Conservation (phyloP, 1,140 invertebrate species). For the Hylaeus volcanicus region DNA sequence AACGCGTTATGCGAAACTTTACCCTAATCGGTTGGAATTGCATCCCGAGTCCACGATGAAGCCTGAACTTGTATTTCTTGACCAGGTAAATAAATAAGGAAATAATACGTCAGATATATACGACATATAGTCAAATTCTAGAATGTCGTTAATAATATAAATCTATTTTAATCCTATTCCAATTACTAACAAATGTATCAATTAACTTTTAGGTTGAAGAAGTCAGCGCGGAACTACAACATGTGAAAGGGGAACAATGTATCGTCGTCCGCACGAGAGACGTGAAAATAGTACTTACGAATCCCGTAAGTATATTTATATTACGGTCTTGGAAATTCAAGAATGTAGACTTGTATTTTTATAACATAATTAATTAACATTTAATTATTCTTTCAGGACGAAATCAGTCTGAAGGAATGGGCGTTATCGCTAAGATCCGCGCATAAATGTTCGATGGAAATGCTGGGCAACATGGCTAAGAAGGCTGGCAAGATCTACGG, state of each 20-base stretch:
- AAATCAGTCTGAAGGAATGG: conserved; percentile 98
- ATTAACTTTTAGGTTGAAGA: conserved; percentile 85
- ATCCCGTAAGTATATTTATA: conserved; percentile 87
- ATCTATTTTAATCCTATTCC: no score
- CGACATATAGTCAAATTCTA: no score
- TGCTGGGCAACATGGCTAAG: conserved; percentile 95
- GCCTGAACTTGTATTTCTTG: conserved; percentile 97
- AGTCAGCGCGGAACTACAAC: conserved; percentile 91
- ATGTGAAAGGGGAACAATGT: conserved; percentile 95
- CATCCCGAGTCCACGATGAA: conserved; percentile 95
- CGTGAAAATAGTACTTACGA: conserved; percentile 95
- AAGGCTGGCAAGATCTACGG: conserved; percentile 98
- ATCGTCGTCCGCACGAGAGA: conserved; percentile 94
- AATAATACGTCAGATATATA: no score
- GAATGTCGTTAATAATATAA: no score
- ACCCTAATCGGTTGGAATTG: conserved; percentile 95
- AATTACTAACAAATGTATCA: neutral
- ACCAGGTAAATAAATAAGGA: conserved; percentile 85
- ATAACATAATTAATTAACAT: no score
- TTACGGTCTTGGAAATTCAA: no score
- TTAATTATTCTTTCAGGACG: conserved; percentile 86
- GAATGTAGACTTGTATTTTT: no score
- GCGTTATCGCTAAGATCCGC: conserved; percentile 92
- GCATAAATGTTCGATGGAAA: conserved; percentile 95
- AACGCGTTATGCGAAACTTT: conserved; percentile 96